Evolutionary conservation across 2,888 invertebrate genomes (phyloP).

Genomic region (Periphyllus acericola): DNA sequence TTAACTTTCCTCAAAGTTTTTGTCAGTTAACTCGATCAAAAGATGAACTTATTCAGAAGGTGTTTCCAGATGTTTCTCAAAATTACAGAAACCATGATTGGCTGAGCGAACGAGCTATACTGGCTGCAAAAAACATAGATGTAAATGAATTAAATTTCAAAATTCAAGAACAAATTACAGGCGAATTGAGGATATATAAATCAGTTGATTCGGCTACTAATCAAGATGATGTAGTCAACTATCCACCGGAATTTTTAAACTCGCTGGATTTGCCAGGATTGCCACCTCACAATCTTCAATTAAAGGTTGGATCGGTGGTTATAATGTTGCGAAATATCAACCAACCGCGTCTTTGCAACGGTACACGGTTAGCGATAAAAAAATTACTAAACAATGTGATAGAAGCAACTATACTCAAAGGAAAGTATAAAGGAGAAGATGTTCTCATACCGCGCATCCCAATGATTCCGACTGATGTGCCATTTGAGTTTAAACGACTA

Average conservation of each 20-base stretch:
- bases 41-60: conserved; percentile 65
- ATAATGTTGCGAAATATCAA: conserved; percentile 37
- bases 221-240: conserved; percentile 20
- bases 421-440: too few species aligned
- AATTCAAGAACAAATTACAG: conserved; percentile 65
- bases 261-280: conserved; percentile 37
- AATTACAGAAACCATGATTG: conserved; percentile 46
- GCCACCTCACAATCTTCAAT: conserved; percentile 42
- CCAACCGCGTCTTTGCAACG: conserved; percentile 25
- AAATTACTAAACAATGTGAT: conserved; percentile 31
- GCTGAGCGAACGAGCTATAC: conserved; percentile 39
- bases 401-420: too few species aligned
- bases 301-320: conserved; percentile 28
- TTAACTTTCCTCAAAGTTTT: conserved; percentile 65
- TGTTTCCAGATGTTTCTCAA: conserved; percentile 66
- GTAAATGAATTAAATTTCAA: conserved; percentile 66
- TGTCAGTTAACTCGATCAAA: conserved; percentile 65
- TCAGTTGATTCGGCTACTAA: conserved; percentile 37
- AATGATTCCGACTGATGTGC: conserved; percentile 63
- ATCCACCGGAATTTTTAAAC: conserved; percentile 40
- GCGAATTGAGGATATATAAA: conserved; percentile 63
- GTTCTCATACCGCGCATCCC: too few species aligned
- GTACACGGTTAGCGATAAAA: conserved; percentile 18
- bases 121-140: conserved; percentile 64
- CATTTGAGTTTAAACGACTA: conserved; percentile 64